Evolutionary conservation across 2,888 invertebrate species (phyloP).

Genomic region (Acronicta psi): DNA sequence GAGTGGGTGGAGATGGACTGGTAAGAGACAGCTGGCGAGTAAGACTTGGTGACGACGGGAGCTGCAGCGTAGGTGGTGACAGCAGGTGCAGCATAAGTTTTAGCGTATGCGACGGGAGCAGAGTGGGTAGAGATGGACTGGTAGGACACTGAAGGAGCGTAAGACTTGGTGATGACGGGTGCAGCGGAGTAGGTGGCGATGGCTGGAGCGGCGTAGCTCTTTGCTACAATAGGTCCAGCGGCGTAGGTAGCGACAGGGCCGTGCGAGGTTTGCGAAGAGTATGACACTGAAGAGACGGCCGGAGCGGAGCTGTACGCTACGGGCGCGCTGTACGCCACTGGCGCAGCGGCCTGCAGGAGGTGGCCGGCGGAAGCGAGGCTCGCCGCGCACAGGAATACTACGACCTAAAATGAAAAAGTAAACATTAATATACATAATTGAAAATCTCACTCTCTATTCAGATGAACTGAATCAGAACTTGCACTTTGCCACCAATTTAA

Average conservation of each 20-base stretch:
- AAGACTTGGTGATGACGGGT: constrained; percentile 66
- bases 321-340: constrained; percentile 77
- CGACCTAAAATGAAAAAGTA: constrained; percentile 75
- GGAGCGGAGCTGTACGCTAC: constrained; percentile 77
- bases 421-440: neutral
- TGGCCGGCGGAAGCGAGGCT: constrained; percentile 90
- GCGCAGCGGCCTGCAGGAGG: constrained; percentile 76
- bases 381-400: constrained; percentile 89
- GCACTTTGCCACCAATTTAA: constrained; percentile 1
- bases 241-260: constrained; percentile 57
- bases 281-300: constrained; percentile 65
- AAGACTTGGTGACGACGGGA: constrained; percentile 65
- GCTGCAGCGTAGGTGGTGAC: constrained; percentile 59
- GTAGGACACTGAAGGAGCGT: constrained; percentile 70
- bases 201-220: constrained; percentile 74
- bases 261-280: constrained; percentile 55
- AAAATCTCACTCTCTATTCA: neutral
- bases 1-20: constrained; percentile 70
- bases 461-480: neutral
- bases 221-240: constrained; percentile 77
- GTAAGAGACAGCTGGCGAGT: constrained; percentile 70
- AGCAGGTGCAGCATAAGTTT: constrained; percentile 52
- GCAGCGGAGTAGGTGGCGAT: constrained; percentile 69
- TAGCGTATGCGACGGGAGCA: constrained; percentile 70
- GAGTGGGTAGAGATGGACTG: constrained; percentile 70